phyloP scores from a whole-genome alignment of 2,113 vertebrate species.

The Rhea americana region DNA sequence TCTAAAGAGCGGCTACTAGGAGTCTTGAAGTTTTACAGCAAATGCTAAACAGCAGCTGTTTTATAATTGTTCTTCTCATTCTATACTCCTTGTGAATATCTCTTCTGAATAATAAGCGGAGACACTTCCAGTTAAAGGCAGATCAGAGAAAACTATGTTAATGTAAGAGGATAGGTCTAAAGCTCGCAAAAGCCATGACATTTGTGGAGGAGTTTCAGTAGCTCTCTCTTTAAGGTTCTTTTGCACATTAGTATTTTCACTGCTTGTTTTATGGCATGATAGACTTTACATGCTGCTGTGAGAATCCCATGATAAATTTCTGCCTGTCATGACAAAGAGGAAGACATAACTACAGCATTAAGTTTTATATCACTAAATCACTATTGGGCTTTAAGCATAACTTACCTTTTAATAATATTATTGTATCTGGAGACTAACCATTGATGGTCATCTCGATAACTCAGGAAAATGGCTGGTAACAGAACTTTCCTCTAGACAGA shows the following conservation, averaged over 20 bases:
- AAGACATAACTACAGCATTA: not conserved
- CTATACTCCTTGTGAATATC: not conserved
- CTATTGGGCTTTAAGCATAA: not conserved
- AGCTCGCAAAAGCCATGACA: not conserved
- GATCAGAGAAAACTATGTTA: not conserved
- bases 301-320: not conserved
- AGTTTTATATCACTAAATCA: not conserved
- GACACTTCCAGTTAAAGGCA: constrained; percentile 25
- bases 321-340: not conserved
- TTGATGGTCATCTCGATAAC: not conserved
- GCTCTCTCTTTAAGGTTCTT: not conserved
- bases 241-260: not conserved
- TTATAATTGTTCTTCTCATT: constrained; percentile 34
- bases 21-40: constrained; percentile 44
- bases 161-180: not conserved
- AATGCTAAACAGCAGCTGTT: constrained; percentile 50
- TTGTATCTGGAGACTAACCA: not conserved
- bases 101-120: constrained; percentile 24
- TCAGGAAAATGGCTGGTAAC: not conserved
- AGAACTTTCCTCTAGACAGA: not conserved
- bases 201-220: not conserved
- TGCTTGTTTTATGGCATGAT: not conserved
- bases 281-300: not conserved
- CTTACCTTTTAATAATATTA: not conserved
- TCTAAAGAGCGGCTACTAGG: constrained; percentile 46